Evolutionary conservation across 2,888 invertebrate species (phyloP).

Genomic region (Sturmia bella): DNA sequence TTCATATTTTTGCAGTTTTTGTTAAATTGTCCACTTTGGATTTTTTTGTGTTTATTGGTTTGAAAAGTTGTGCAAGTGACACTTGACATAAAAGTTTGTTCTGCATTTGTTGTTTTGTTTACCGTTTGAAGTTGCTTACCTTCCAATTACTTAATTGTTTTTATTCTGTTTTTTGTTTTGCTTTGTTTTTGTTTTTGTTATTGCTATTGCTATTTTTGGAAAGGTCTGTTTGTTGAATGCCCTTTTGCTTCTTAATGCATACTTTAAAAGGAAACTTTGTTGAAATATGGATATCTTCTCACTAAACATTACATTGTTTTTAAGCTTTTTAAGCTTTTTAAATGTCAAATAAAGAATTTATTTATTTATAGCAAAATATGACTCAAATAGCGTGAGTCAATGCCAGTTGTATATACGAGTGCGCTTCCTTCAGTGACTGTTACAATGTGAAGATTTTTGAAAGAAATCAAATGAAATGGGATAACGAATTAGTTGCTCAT

Average conservation of each 20-base stretch:
- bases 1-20: not conserved
- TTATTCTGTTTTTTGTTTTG: conserved; percentile 9
- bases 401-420: no score
- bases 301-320: conserved; percentile 7
- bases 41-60: not conserved
- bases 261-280: no score
- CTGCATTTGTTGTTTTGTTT: not conserved
- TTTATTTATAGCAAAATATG: conserved; percentile 1
- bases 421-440: no score
- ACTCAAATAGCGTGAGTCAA: conserved; percentile 34
- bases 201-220: no score
- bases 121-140: not conserved
- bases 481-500: no score
- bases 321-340: not conserved
- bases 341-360: conserved; percentile 30
- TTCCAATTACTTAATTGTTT: not conserved
- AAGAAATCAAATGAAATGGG: no score
- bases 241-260: not conserved
- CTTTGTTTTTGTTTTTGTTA: no score
- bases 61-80: conserved; percentile 36
- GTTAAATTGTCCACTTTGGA: not conserved
- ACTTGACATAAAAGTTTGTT: conserved; percentile 32
- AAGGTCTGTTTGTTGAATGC: conserved; percentile 16
- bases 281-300: conserved; percentile 3
- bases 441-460: no score